A percentile compares a stretch with the other conserved stretches of the same genome.
Evolutionary conservation across 1,140 invertebrate species (phyloP).

Genomic region (Pinna nobilis): DNA sequence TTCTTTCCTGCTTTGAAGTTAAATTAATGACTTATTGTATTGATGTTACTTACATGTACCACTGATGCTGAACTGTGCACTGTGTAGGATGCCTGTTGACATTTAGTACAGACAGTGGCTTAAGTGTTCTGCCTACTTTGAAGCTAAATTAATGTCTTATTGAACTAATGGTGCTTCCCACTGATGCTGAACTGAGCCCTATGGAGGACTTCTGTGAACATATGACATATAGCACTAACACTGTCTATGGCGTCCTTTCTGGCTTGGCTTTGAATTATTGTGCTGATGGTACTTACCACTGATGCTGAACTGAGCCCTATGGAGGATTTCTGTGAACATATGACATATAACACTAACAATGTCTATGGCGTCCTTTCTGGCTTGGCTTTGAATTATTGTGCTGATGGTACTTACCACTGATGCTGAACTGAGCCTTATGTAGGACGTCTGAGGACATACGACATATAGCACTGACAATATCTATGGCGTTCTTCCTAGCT

Average conservation of each 20-base stretch:
- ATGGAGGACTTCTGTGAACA: slow-evolving; percentile 83
- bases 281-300: slow-evolving; percentile 77
- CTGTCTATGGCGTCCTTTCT: slow-evolving; percentile 84
- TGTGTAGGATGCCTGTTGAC: slow-evolving; percentile 84
- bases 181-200: slow-evolving; percentile 77
- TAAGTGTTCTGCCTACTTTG: slow-evolving; percentile 84
- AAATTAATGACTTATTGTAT: too few relatives aligned
- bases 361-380: slow-evolving; percentile 82
- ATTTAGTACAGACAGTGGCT: slow-evolving; percentile 83
- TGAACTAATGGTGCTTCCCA: slow-evolving; percentile 76
- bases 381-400: slow-evolving; percentile 83
- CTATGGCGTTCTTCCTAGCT: neutral
- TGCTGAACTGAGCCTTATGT: too few relatives aligned
- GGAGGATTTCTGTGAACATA: slow-evolving; percentile 83
- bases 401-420: slow-evolving; percentile 65
- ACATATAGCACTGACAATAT: too few relatives aligned
- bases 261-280: slow-evolving; percentile 83
- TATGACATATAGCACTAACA: slow-evolving; percentile 83
- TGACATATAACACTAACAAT: slow-evolving; percentile 85
- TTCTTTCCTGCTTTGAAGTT: too few relatives aligned
- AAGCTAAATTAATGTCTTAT: slow-evolving; percentile 81
- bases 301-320: slow-evolving; percentile 78
- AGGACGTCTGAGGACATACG: too few relatives aligned
- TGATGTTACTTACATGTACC: too few relatives aligned
- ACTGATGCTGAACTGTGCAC: slow-evolving; percentile 78